These are phyloP conservation scores for Liolophura sinensis DNA, from an alignment of 1,140 invertebrate genomes.

Conservation along the genomic window DNA sequence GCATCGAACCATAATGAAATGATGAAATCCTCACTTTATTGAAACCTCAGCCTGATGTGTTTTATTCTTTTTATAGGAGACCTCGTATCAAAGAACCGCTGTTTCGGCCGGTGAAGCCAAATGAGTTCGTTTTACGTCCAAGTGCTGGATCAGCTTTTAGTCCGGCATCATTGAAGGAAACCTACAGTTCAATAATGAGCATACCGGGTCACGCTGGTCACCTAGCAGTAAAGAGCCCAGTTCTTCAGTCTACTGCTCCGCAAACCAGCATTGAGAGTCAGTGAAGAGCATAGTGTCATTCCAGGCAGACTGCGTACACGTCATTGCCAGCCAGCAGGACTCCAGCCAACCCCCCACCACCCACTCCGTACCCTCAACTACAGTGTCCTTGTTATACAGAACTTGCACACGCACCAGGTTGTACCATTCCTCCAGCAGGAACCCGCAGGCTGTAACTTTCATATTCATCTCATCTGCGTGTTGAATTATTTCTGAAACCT, in stretches of 20 bases:
- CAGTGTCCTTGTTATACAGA: too few species aligned
- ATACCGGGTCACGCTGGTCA: conserved; percentile 4
- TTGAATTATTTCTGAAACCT: too few species aligned
- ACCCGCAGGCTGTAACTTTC: too few species aligned
- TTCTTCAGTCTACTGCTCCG: conserved; percentile 8
- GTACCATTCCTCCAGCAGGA: too few species aligned
- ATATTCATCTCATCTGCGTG: too few species aligned
- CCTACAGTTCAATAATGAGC: conserved; percentile 21
- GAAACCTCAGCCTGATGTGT: conserved; percentile 41
- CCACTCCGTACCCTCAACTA: too few species aligned
- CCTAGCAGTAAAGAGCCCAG: conserved; percentile 9
- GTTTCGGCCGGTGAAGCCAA: conserved; percentile 65
- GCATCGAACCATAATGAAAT: neutral
- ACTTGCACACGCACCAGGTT: too few species aligned
- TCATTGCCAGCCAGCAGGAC: too few species aligned
- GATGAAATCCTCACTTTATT: conserved; percentile 23
- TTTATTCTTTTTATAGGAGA: conserved; percentile 46
- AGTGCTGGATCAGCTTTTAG: conserved; percentile 82
- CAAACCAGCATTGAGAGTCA: conserved; percentile 23
- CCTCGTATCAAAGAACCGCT: conserved; percentile 40
- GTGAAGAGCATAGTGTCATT: conserved; percentile 11
- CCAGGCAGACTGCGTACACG: too few species aligned
- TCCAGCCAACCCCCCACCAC: too few species aligned
- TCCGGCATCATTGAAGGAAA: conserved; percentile 68
- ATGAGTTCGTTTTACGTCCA: conserved; percentile 76